A percentile compares a stretch with the other conserved stretches of the same genome.
Conservation (phyloP, 2,888 invertebrate species). For the Eilema caniola region DNA sequence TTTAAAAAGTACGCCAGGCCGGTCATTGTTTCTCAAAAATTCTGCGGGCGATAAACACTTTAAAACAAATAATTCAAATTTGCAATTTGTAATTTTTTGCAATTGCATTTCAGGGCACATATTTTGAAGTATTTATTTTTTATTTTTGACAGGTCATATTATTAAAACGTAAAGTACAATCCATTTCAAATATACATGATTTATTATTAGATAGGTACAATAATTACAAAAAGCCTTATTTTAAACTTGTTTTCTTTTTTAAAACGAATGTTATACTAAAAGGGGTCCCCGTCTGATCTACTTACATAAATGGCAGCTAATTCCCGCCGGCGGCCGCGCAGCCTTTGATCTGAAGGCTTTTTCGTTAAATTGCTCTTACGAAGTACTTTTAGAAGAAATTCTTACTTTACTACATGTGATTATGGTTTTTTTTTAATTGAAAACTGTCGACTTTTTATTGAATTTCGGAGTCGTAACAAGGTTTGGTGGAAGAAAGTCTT, state of each 20-base stretch:
- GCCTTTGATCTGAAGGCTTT: slow-evolving; percentile 41
- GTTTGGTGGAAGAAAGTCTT: background rate
- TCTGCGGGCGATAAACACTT: no score
- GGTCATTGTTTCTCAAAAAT: no score
- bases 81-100: no score
- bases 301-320: slow-evolving; percentile 58
- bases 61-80: no score
- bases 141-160: no score
- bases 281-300: slow-evolving; percentile 49
- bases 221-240: background rate
- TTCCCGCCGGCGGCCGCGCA: slow-evolving; percentile 42
- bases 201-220: no score
- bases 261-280: background rate
- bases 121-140: no score
- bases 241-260: no score
- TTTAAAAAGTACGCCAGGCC: no score
- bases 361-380: slow-evolving; percentile 27
- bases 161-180: no score
- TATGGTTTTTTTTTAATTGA: slow-evolving; percentile 33
- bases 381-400: slow-evolving; percentile 36
- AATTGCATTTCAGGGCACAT: no score
- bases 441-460: slow-evolving; percentile 21
- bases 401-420: slow-evolving; percentile 41
- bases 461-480: slow-evolving; percentile 3
- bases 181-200: no score